Conservation (phyloP, 1,140 invertebrate species). For the Cryptotermes secundus region DNA sequence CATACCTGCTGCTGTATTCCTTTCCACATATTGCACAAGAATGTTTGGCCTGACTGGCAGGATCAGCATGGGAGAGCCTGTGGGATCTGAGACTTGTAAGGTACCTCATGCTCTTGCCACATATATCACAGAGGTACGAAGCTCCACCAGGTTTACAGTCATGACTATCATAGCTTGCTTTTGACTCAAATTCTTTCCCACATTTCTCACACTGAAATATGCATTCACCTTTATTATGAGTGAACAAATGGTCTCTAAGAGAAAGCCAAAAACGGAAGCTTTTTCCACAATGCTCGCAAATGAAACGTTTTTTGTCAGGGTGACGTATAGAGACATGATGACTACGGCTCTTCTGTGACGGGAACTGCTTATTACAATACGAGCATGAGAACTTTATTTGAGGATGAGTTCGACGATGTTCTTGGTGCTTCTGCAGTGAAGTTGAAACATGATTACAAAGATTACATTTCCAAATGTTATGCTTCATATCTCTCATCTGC, state of each 20-base stretch:
- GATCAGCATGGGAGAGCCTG: neutral
- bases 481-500: neutral
- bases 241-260: neutral
- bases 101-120: conserved; percentile 21
- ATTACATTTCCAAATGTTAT: neutral
- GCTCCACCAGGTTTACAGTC: neutral
- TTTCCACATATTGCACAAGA: neutral
- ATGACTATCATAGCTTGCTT: conserved; percentile 8
- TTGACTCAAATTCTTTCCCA: neutral
- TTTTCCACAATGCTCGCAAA: conserved; percentile 16
- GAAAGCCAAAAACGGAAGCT: neutral
- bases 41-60: neutral
- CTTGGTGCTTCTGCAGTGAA: neutral
- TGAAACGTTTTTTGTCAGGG: neutral
- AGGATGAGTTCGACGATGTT: neutral
- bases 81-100: neutral
- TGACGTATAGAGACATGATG: neutral
- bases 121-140: conserved; percentile 4
- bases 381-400: neutral
- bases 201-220: neutral
- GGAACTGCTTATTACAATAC: conserved; percentile 15
- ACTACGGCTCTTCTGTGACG: neutral
- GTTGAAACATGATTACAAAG: neutral
- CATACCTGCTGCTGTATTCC: neutral
- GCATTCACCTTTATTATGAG: neutral